Base-by-base conservation (phyloP, 2,797 vertebrate species). In the Aselliscus stoliczkanus region DNA sequence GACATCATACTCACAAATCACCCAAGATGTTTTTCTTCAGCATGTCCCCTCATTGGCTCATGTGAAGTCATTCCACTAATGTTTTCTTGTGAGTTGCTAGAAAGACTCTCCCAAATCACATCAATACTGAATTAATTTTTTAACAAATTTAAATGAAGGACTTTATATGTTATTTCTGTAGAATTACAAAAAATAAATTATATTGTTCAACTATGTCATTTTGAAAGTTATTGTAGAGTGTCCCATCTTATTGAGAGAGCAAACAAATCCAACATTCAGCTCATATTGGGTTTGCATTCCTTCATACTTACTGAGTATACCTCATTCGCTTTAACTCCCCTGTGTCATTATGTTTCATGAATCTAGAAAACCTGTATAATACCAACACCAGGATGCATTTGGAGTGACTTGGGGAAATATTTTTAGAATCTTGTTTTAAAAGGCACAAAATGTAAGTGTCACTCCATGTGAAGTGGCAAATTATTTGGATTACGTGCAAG, bases 401-500 rank as follows among this genome's bases (percentile, higher is more conserved):
- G 94, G 69, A 97, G 65, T 56, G 65, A 44, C 58, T 83, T 81
- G 9, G 65, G 44, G 39, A 88, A 96, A 96, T 98, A 97, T 97
- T 98, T 98, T 98, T 98, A 98, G 97, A 97, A 96, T 96, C 80
- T 90, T 94, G 29, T 97, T 97, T 98, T 94, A 94, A 98, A 97
- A 96, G 85, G 81, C 77, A 97, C 85, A 75, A 95, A 80, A 82
- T 96, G 75, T 90, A 98, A 96, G 69, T 11, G 18, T 77, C 90
- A 96, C 93, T 94, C 88, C 96, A 88, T 95, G 93, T 96, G 52
- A 96, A 97, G 97, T 94, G 96, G 97, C 94, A 98, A 98, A 98
- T 98, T 98, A 95, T 97, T 98, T 98, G 89, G 97, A 96, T 97
- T 98, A 95, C 97, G 97, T 98, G 88, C 92, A 97, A 95, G 62